Evolutionary conservation across 1,140 invertebrate genomes (phyloP).

Genomic region (Psix sp.): DNA sequence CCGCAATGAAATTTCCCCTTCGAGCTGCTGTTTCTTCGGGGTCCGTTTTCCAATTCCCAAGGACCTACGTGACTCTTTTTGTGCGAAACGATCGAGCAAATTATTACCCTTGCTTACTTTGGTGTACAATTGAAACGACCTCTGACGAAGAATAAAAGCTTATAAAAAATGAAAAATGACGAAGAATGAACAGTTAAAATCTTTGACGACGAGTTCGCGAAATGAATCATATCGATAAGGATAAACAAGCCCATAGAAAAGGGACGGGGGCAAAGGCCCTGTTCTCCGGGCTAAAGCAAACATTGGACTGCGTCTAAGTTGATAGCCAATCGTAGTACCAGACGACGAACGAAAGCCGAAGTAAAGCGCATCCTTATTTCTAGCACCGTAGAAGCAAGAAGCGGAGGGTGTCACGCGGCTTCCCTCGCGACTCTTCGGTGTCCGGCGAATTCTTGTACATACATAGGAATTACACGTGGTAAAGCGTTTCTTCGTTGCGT

Average conservation of each 20-base stretch:
- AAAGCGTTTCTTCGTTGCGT: constrained; percentile 71
- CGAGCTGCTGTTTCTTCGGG: constrained; percentile 12
- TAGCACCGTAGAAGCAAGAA: constrained; percentile 35
- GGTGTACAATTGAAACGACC: constrained; percentile 28
- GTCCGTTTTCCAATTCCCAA: constrained; percentile 41
- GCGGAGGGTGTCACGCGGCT: constrained; percentile 22
- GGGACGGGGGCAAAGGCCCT: no score
- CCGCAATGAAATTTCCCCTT: constrained; percentile 30
- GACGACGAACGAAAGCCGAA: constrained; percentile 21
- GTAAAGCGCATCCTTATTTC: constrained; percentile 50
- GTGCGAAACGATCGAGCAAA: constrained; percentile 56
- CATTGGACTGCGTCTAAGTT: constrained; percentile 41
- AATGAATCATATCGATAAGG: not conserved
- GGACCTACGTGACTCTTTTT: constrained; percentile 46
- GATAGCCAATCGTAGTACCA: constrained; percentile 34
- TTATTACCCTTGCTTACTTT: constrained; percentile 46
- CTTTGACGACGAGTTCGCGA: constrained; percentile 1
- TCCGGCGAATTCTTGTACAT: constrained; percentile 66
- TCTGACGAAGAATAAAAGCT: constrained; percentile 39
- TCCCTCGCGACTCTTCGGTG: constrained; percentile 39
- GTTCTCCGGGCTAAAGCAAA: constrained; percentile 9
- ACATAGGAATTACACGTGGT: constrained; percentile 65
- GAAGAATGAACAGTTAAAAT: constrained; percentile 9
- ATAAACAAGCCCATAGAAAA: not conserved
- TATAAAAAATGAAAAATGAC: constrained; percentile 14